Base-by-base conservation (phyloP, 1,140 invertebrate genomes). In the Trinorchestia longiramus region DNA sequence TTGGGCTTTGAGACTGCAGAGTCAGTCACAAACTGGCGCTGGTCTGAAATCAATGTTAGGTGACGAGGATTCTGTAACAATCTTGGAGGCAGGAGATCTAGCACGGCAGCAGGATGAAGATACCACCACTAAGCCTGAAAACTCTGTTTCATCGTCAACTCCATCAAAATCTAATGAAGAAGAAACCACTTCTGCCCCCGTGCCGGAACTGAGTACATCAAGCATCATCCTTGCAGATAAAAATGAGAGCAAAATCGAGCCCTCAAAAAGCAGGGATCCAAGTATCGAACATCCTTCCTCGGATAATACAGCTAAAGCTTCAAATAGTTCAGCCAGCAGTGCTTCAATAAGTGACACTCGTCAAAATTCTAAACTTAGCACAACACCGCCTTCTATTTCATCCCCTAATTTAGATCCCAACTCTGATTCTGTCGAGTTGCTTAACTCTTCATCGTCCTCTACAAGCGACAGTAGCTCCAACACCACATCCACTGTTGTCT, bases 381-480 rank as follows among this genome's bases (percentile, higher is more conserved):
- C 95, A 43, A 62, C 42, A 95, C 95, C 87, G 57, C 91, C 95
- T 43, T 45, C 53, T 95, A 43, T 95, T 95, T 53, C 47, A n/a
- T n/a, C n/a, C n/a, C n/a, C n/a, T n/a, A n/a, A n/a, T n/a, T n/a
- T n/a, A 19, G 47, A 53, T 53, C 43, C 62, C 1, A 77, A 36
- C 62, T 28, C 62, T 77, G 62, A 11, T 28, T 77, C 62, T 77
- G 62, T 77, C 62, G 62, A 77, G 28, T 77, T 28, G 28, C 15
- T 28, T 77, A 77, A 77, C 62, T 77, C 62, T 28, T 77, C 62
- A 77, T 77, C 36, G 15, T 36, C 62, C 62, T 3, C 62, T 77
- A 3, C 28, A 77, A 77, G 28, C 36, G 36, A 36, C 62, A 53
- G 47, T 53, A 53, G 36, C 8, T 87, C 87, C 87, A 87, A 41